Evolutionary conservation across 2,888 invertebrate species (phyloP).

Genomic region (Euplexia lucipara): DNA sequence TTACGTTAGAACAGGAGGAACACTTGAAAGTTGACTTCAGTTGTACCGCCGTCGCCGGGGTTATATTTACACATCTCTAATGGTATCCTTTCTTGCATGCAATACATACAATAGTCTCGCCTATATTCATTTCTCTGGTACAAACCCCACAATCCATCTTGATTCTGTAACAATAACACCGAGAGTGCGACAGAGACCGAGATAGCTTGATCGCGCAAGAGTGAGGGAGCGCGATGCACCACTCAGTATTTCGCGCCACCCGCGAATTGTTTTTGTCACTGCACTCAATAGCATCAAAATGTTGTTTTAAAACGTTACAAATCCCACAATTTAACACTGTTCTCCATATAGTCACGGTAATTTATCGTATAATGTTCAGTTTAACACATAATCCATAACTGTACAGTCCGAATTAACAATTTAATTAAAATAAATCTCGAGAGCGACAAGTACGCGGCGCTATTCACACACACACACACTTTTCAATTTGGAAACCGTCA

Average conservation of each 20-base stretch:
- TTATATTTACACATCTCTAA: constrained; percentile 25
- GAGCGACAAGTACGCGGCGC: background rate
- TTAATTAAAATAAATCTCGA: constrained; percentile 3
- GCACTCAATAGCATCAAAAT: constrained; percentile 4
- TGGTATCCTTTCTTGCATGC: constrained; percentile 22
- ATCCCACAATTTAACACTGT: constrained; percentile 4
- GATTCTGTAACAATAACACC: no score
- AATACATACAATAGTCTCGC: constrained; percentile 15
- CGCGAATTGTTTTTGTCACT: constrained; percentile 23
- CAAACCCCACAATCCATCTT: constrained; percentile 22
- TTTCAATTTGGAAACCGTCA: no score
- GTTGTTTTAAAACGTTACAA: constrained; percentile 11
- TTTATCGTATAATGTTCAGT: constrained; percentile 3
- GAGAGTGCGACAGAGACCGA: constrained; percentile 23
- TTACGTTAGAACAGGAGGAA: constrained; percentile 19
- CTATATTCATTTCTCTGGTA: background rate
- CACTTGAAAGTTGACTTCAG: constrained; percentile 25
- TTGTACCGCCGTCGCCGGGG: constrained; percentile 2
- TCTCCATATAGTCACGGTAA: constrained; percentile 5
- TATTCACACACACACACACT: no score
- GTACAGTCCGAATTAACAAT: constrained; percentile 14
- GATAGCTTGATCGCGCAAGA: constrained; percentile 13
- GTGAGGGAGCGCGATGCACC: constrained; percentile 30
- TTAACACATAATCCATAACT: constrained; percentile 15
- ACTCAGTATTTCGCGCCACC: constrained; percentile 16